Evolutionary conservation across 2,888 invertebrate genomes (phyloP).

Genomic region (Terebella lapidaria): DNA sequence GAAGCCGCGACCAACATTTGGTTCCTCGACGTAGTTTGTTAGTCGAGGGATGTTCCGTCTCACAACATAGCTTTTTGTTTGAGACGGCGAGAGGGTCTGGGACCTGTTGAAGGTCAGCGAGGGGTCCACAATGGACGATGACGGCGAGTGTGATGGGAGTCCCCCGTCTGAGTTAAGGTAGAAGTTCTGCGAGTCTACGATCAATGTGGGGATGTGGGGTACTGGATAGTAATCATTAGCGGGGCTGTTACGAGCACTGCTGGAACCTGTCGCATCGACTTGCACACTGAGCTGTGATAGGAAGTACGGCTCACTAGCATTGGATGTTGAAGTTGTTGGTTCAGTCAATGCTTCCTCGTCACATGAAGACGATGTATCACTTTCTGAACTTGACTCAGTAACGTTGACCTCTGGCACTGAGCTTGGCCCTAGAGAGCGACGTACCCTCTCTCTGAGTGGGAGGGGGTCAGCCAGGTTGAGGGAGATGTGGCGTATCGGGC

Average conservation of each 20-base stretch:
- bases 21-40: conserved; percentile 78
- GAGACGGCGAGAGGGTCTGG: background rate
- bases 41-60: conserved; percentile 72
- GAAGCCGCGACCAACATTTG: conserved; percentile 82
- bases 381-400: background rate
- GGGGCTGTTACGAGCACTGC: background rate
- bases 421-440: background rate
- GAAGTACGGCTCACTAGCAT: no score
- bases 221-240: background rate
- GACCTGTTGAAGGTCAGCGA: background rate
- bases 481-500: background rate
- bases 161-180: background rate
- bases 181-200: background rate
- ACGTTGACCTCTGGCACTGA: background rate
- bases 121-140: no score
- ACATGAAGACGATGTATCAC: no score
- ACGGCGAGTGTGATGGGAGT: no score
- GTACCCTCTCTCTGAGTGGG: background rate
- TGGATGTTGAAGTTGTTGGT: background rate
- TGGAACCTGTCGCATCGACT: background rate
- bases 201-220: background rate
- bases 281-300: no score
- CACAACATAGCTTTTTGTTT: conserved; percentile 51
- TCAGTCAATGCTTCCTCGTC: background rate
- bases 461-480: background rate